Percentiles rank a stretch among this genome's conserved stretches.
phyloP scores from a whole-genome alignment of 2,888 invertebrate genomes.

The Hyppa rectilinea region DNA sequence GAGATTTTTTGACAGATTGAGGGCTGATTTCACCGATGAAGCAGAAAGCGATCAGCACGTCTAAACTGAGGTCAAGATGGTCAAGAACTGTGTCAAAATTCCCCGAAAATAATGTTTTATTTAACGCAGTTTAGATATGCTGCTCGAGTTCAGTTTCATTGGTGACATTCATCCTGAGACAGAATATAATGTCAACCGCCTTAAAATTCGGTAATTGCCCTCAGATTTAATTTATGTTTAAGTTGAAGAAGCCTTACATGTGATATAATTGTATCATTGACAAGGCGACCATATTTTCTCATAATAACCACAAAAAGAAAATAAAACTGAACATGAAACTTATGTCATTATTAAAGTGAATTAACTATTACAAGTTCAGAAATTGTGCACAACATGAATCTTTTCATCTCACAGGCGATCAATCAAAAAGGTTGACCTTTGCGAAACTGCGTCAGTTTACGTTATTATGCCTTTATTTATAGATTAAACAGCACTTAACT shows the following conservation, averaged over 20 bases:
- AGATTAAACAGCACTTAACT: slow-evolving; percentile 53
- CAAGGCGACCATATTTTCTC: background rate
- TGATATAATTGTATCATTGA: background rate
- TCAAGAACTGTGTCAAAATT: no score
- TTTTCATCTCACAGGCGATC: slow-evolving; percentile 60
- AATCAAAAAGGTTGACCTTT: slow-evolving; percentile 64
- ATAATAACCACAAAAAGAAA: background rate
- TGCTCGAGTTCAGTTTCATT: no score
- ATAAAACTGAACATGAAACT: slow-evolving; percentile 1
- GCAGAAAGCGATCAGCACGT: no score
- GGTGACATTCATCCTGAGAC: no score
- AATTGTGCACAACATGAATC: slow-evolving; percentile 36
- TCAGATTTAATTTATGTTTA: background rate
- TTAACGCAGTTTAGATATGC: no score
- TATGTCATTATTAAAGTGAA: slow-evolving; percentile 24
- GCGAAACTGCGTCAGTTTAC: slow-evolving; percentile 44
- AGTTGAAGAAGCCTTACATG: background rate
- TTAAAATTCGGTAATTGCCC: no score
- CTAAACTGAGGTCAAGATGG: no score
- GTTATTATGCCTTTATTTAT: slow-evolving; percentile 52
- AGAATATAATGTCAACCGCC: no score
- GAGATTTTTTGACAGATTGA: no score
- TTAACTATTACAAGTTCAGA: slow-evolving; percentile 34
- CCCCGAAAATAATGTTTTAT: no score
- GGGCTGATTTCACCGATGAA: no score